Base-by-base conservation (phyloP, 92 coral and sea anemone genomes). In the Scolanthus callimorphus region DNA sequence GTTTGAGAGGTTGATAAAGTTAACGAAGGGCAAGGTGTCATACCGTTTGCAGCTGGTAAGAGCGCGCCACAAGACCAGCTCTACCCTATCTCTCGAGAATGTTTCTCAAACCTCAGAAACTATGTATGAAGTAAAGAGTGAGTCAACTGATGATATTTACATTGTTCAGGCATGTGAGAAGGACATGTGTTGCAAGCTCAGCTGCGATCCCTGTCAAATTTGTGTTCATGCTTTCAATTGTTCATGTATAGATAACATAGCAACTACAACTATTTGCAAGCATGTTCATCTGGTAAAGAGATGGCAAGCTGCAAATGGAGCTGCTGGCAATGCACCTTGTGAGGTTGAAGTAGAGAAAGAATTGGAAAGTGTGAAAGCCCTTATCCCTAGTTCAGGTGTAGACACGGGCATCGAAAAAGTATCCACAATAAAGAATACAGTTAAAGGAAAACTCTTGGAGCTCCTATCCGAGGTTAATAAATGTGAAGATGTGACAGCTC, bases 11-110 rank as follows among this genome's bases (percentile, higher is more conserved):
- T 8, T 66, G 1, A 53, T 66, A 12, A 75, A 65, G 23, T 11
- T 75, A n/a, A 47, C 67, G 4, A 75, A 75, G 22, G 75, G 75
- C 1, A 56, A 57, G 29, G 17, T 44, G 17, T 48, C 69, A 3
- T 53, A 46, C 27, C 57, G 77, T 3, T 3, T 57, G 10, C 38
- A 64, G n/a, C 4, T 43, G 0, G 69, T 77, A 12, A 45, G 47
- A 1, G 65, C 60, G 20, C 54, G 71, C 3, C 72, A 61, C 17
- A 34, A 23, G 26, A 53, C 26, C 20, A 65, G 69, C 51, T 39
- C 39, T 34, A 41, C 20, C n/a, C 6, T 49, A 37, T 39, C 65
- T 15, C 1, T 47, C 12, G 41, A 54, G 2, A 20, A 23, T 30
- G 54, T 53, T 0, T 20, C 41, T 19, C n/a, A 9, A 9, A 12